Percentiles rank a stretch among this genome's conserved stretches.
Evolutionary conservation across 2,797 vertebrate genomes (phyloP).

Genomic region (Triplophysa bombifrons): DNA sequence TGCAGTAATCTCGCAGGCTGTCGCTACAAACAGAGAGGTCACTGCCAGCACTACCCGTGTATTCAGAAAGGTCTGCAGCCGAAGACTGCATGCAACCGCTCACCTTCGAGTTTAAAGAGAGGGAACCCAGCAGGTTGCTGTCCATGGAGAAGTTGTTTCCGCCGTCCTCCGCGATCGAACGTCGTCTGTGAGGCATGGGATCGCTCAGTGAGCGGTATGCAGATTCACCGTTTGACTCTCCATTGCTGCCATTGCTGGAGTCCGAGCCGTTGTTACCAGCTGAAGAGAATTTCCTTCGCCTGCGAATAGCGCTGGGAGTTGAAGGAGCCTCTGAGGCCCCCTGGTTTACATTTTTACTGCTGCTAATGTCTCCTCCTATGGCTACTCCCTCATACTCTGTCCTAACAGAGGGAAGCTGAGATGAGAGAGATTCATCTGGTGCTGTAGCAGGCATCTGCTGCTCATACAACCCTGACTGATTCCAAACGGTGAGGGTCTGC

Average conservation of each 20-base stretch:
- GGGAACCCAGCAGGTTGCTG: constrained; percentile 91
- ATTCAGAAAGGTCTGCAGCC: constrained; percentile 71
- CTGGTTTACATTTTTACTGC: constrained; percentile 64
- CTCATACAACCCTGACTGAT: constrained; percentile 73
- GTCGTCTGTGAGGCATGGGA: constrained; percentile 93
- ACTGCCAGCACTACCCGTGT: constrained; percentile 86
- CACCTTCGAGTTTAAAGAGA: constrained; percentile 83
- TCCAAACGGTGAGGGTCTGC: constrained; percentile 79
- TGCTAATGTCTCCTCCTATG: constrained; percentile 60
- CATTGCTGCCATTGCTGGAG: constrained; percentile 79
- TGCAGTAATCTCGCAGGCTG: constrained; percentile 83
- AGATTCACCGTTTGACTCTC: constrained; percentile 78
- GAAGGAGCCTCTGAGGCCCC: constrained; percentile 79
- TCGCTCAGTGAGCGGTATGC: constrained; percentile 93
- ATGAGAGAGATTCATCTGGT: constrained; percentile 39
- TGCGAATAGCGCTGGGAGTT: constrained; percentile 85
- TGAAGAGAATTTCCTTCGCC: constrained; percentile 89
- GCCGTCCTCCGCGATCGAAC: constrained; percentile 79
- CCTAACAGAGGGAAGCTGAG: constrained; percentile 56
- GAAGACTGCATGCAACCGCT: constrained; percentile 72
- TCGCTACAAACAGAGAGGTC: constrained; percentile 91
- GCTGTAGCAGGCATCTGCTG: constrained; percentile 56
- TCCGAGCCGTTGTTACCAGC: constrained; percentile 81
- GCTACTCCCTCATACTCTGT: constrained; percentile 70
- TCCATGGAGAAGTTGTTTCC: constrained; percentile 83